Base-by-base conservation (phyloP, 1,140 invertebrate genomes). In the Zophobas atratus region DNA sequence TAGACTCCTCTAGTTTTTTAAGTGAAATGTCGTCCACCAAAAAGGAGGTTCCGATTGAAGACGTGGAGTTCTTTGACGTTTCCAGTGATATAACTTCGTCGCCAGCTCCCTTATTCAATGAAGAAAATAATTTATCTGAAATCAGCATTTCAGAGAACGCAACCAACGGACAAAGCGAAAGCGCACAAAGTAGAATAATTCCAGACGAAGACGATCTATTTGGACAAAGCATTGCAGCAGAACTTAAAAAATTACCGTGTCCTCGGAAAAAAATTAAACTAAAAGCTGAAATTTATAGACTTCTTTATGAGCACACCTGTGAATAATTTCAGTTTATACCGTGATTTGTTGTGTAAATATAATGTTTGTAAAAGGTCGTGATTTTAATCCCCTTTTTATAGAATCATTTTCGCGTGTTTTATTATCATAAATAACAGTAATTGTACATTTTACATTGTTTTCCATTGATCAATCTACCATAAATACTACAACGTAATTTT, bases 191-290 rank as follows among this genome's bases (percentile, higher is more conserved):
- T 48, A 67, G 43, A 67, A 43, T 6, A 51, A 4, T 8, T 51
- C 43, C 38, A 41, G 79, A 80, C 53, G 79, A 80, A 57, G 79
- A 80, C 74, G 79, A 80, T 46, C 70, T 80, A 36, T 80, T 80
- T 36, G 79, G 77, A 1, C 75, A 78, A 57, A 74, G 63, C 8
- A 80, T 80, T 36, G 56, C 79, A n/a, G 77, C 79, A 0, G 79
- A 80, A 55, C 73, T 80, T 57, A 76, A 67, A 63, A 49, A 60
- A 48, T 74, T 80, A 20, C 36, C 73, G 2, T 71, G 74, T 71
- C 41, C 55, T 20, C 73, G 55, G 55, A 78, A 75, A 48, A 80
- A 80, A 76, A 80, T 79, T 70, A 76, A 76, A 53, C 32, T 80
- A 20, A 80, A 80, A 70, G 79, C 79, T 0, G 77, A 79, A 43